Evolutionary conservation across 1,140 invertebrate species (phyloP).

Genomic region (Drosophila micromelanica): DNA sequence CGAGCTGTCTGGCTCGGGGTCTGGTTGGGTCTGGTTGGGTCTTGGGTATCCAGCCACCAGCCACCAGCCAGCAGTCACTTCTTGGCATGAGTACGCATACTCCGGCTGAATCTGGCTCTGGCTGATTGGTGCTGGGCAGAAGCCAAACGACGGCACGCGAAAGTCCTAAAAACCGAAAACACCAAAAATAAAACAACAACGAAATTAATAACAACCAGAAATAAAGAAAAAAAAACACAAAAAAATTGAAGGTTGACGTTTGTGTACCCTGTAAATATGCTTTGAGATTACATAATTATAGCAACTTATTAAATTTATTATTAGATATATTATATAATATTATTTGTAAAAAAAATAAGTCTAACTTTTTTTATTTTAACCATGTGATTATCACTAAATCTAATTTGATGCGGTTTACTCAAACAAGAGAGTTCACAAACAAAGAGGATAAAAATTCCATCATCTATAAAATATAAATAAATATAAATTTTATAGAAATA

Average conservation of each 20-base stretch:
- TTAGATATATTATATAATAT: too few species aligned
- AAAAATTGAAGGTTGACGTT: not conserved
- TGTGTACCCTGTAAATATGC: slow-evolving; percentile 26
- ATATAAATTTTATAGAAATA: too few species aligned
- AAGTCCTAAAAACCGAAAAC: slow-evolving; percentile 75
- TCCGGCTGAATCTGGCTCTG: slow-evolving; percentile 51
- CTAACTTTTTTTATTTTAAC: too few species aligned
- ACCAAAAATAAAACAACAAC: slow-evolving; percentile 68
- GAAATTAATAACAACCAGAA: slow-evolving; percentile 72
- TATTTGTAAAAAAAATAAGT: too few species aligned
- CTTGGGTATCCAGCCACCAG: slow-evolving; percentile 11
- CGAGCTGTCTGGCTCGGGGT: slow-evolving; percentile 69
- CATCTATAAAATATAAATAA: too few species aligned
- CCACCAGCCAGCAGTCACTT: not conserved
- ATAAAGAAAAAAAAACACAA: not conserved
- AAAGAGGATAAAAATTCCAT: too few species aligned
- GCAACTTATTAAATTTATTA: too few species aligned
- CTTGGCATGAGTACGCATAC: slow-evolving; percentile 8
- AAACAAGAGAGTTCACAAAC: too few species aligned
- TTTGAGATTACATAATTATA: not conserved
- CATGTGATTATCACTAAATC: too few species aligned
- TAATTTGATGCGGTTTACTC: too few species aligned
- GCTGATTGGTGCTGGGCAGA: slow-evolving; percentile 63
- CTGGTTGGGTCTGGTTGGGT: slow-evolving; percentile 46
- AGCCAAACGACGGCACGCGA: slow-evolving; percentile 79